Percentiles rank a stretch among this genome's conserved stretches.
These are phyloP conservation scores for Cynodonichthys magdalenae DNA, from an alignment of 2,797 vertebrate genomes.

Conservation along the genomic window DNA sequence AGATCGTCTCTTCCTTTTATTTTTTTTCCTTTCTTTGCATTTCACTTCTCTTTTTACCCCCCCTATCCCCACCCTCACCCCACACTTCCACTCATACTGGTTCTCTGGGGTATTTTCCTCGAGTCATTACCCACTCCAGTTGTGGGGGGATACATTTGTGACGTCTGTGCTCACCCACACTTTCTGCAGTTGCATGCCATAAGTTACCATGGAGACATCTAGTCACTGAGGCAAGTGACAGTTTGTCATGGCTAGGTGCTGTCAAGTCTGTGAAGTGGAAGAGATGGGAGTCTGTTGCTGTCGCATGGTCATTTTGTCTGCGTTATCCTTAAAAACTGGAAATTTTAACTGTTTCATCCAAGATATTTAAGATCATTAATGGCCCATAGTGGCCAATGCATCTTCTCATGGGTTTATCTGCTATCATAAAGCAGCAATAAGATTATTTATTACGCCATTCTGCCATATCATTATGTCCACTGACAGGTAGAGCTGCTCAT, in stretches of 20 bases:
- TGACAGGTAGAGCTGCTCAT: not conserved
- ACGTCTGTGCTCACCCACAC: slow-evolving; percentile 72
- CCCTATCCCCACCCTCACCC: no score
- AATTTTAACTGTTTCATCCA: slow-evolving; percentile 11
- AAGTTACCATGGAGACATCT: slow-evolving; percentile 73
- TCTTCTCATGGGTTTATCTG: slow-evolving; percentile 4
- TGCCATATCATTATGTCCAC: not conserved
- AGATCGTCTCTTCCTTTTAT: slow-evolving; percentile 24
- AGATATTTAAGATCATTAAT: slow-evolving; percentile 19
- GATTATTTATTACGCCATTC: not conserved
- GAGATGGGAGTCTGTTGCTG: slow-evolving; percentile 71
- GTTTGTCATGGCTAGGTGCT: slow-evolving; percentile 66
- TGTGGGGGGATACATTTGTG: slow-evolving; percentile 61
- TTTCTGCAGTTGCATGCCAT: slow-evolving; percentile 47
- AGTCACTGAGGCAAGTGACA: slow-evolving; percentile 70
- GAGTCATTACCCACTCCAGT: slow-evolving; percentile 74
- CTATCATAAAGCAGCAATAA: slow-evolving; percentile 8
- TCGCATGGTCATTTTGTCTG: slow-evolving; percentile 59
- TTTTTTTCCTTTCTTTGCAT: not conserved
- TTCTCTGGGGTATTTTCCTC: slow-evolving; percentile 50
- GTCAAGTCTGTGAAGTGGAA: slow-evolving; percentile 67
- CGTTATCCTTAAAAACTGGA: slow-evolving; percentile 30
- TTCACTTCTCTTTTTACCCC: not conserved
- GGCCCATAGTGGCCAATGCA: not conserved
- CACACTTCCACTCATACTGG: not conserved